A percentile compares a stretch with the other conserved stretches of the same genome.
phyloP scores from a whole-genome alignment of 2,113 vertebrate species.

The Lichenostomus cassidix region DNA sequence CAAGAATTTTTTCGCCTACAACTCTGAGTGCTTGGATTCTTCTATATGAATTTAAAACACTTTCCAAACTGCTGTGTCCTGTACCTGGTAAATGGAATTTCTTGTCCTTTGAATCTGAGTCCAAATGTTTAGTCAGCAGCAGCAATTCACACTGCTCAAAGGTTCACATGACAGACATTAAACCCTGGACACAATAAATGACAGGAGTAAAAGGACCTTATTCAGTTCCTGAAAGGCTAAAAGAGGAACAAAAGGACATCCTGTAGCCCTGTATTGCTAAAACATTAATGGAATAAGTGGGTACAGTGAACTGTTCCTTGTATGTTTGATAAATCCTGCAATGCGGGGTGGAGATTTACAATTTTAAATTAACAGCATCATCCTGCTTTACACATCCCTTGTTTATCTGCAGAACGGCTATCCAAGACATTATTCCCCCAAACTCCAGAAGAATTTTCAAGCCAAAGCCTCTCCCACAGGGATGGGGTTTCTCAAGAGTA shows the following conservation, averaged over 20 bases:
- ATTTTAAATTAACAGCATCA: background rate
- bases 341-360: background rate
- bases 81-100: background rate
- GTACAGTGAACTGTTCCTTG: background rate
- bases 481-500: constrained; percentile 32
- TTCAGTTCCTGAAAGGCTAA: background rate
- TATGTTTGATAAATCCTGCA: background rate
- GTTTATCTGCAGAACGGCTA: background rate
- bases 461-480: constrained; percentile 14
- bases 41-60: background rate
- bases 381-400: background rate
- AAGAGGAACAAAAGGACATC: background rate
- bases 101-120: background rate
- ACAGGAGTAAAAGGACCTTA: background rate
- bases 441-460: background rate
- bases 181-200: background rate
- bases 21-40: background rate
- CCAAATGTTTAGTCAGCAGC: constrained; percentile 17
- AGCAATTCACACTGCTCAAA: background rate
- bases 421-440: background rate
- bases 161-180: constrained; percentile 6
- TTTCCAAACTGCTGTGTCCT: background rate
- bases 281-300: background rate
- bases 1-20: background rate
- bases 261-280: background rate